Conservation (phyloP, 2,888 invertebrate species). For the Megastigmus dorsalis region DNA sequence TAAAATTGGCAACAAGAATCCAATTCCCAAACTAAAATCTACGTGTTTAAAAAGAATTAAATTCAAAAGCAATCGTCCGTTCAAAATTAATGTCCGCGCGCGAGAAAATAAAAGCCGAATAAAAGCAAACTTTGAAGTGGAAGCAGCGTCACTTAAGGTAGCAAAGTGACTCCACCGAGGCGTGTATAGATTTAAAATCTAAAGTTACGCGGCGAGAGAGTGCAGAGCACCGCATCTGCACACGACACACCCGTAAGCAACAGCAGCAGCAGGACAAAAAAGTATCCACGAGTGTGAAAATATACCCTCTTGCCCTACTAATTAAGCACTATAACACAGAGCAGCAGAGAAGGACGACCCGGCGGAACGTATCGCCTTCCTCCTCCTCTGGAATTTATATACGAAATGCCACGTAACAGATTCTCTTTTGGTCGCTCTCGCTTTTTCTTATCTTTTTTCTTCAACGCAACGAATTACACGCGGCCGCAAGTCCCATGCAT, state of each 20-base stretch:
- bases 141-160: not conserved
- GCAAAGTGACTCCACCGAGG: constrained; percentile 1
- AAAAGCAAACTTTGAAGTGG: not conserved
- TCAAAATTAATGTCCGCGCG: not conserved
- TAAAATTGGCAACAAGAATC: too few species aligned
- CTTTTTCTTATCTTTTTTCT: too few species aligned
- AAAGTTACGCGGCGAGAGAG: constrained; percentile 10
- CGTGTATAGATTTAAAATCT: constrained; percentile 34
- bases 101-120: too few species aligned
- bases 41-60: too few species aligned
- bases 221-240: too few species aligned
- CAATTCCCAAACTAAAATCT: too few species aligned
- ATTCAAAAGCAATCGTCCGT: too few species aligned
- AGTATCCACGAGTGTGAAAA: constrained; percentile 25
- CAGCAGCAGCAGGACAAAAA: not conserved
- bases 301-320: constrained; percentile 28
- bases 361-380: constrained; percentile 22
- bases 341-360: too few species aligned
- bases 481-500: not conserved
- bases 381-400: not conserved
- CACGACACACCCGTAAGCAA: too few species aligned
- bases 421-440: too few species aligned
- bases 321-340: constrained; percentile 36
- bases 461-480: too few species aligned
- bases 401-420: too few species aligned